Base-by-base conservation (phyloP, 1,140 invertebrate species). In the Drosophila grimshawi region DNA sequence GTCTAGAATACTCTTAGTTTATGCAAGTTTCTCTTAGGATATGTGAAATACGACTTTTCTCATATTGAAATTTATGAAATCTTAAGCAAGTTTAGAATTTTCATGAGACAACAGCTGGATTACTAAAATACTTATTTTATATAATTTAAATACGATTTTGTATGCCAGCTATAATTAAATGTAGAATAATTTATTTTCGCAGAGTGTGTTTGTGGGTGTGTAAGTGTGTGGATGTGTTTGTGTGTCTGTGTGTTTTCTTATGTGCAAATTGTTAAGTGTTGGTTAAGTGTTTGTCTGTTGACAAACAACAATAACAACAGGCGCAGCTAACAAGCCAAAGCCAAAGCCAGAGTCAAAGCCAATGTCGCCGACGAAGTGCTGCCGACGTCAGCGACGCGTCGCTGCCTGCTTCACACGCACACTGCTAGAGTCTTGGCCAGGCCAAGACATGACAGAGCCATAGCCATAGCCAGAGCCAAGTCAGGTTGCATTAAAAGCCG, bases 221-320 rank as follows among this genome's bases (percentile, higher is more conserved):
- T 19, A 19, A 19, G 19, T 35, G 49, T 48, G 4, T 52, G 37
- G 43, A 32, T 51, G 45, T 27, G 41, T 68, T 32, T 19, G 41
- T 48, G 39, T 51, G 45, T 45, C 43, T 55, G 53, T 51, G 32
- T 27, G 11, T 45, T 4, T 43, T 51, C 49, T 63, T 63, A 35
- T 64, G 62, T 55, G 76, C 64, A 71, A 88, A 88, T 61, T 76
- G 71, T 65, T 83, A 88, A 88, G 76, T 79, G 79, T 76, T 64
- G 71, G 39, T 43, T 72, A 76, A 88, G 64, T 82, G 78, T 68
- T 67, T 62, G 30, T 11, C 56, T 75, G 73, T 89, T 88, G 80
- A 88, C 85, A 86, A 78, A 86, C 82, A 86, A 77, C 64, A 80
- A 80, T 59, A 64, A 53, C 62, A 61, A 69, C 68, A 52, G 53